Conservation (phyloP, 2,888 invertebrate species). For the Agriopis marginaria region DNA sequence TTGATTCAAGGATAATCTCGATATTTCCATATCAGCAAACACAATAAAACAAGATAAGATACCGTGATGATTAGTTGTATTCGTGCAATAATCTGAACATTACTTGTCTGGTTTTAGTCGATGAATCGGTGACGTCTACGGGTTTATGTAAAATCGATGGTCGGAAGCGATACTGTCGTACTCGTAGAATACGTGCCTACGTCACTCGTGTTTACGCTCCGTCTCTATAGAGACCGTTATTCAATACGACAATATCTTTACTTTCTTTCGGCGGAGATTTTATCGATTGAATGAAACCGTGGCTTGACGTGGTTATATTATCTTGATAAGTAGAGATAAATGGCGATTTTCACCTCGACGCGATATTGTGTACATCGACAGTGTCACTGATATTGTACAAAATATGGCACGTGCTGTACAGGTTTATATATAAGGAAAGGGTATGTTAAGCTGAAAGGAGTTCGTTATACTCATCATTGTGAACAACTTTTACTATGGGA, state of each 20-base stretch:
- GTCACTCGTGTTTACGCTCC: slow-evolving; percentile 75
- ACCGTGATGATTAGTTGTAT: slow-evolving; percentile 1
- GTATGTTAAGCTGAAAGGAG: no score
- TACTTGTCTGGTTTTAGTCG: slow-evolving; percentile 14
- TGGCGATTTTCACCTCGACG: slow-evolving; percentile 11
- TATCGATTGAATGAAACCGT: slow-evolving; percentile 29
- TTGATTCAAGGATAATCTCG: background rate
- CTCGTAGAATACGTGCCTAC: slow-evolving; percentile 46
- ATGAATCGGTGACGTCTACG: slow-evolving; percentile 59
- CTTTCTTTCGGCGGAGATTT: slow-evolving; percentile 32
- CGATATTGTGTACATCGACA: background rate
- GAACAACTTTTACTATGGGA: no score
- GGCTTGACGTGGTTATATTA: slow-evolving; percentile 9
- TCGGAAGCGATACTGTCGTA: slow-evolving; percentile 38
- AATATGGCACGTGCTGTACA: no score
- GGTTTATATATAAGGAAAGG: no score
- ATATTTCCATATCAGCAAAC: background rate
- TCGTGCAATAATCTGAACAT: slow-evolving; percentile 9
- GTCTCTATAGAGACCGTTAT: slow-evolving; percentile 78
- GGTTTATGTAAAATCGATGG: slow-evolving; percentile 69
- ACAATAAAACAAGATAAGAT: slow-evolving; percentile 25
- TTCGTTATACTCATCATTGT: no score
- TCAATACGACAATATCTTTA: slow-evolving; percentile 49
- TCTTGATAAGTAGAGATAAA: slow-evolving; percentile 18
- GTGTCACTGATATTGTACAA: background rate